Evolutionary conservation across 2,113 vertebrate genomes (phyloP), one percentile per base, ranked within the genome.

Genomic region (Pampusana beccarii): DNA sequence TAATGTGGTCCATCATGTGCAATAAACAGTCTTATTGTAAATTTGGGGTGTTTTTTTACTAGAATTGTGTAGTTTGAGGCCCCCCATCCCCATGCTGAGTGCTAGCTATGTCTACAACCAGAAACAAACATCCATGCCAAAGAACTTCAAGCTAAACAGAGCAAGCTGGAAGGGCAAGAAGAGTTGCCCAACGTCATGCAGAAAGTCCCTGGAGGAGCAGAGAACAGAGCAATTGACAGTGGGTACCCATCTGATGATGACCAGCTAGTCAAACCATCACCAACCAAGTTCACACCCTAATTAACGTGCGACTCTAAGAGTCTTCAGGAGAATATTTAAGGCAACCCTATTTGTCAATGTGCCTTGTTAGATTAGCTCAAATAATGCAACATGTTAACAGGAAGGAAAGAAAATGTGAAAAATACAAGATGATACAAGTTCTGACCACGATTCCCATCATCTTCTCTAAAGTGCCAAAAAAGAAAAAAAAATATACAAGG

Each of bases 111-210:
- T 42, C 80, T 74, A 58, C 80, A 83, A 60, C 72, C 90, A 92
- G 50, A 60, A 42, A 66, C 26, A 78, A 86, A 54, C 20, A 21
- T 40, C 72, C 34, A 13, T 74, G 80, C 67, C 80, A 93, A 67
- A 54, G 86, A 83, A 40, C 51, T 94, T 80, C n/a, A 53, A 73
- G 79, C 34, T 51, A 42, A 90, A 48, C 31, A 88, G 46, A 86
- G 33, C 26, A 73, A 83, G 33, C 46, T 77, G 61, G 54, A 11
- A 18, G n/a, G 28, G 18, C 50, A 86, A 73, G 51, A 60, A 81
- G 26, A 10, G 3, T 81, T 67, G 24, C 16, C 33, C 61, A 72
- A 13, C 1, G 0, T 67, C 65, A 86, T 0, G 0, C 33, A 86
- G 69, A 51, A 89, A 56, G 34, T 48, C 53, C 72, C 44, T 75